These are phyloP conservation scores for Drosophila baimaii DNA, from an alignment of 1,140 invertebrate species.

Conservation along the genomic window DNA sequence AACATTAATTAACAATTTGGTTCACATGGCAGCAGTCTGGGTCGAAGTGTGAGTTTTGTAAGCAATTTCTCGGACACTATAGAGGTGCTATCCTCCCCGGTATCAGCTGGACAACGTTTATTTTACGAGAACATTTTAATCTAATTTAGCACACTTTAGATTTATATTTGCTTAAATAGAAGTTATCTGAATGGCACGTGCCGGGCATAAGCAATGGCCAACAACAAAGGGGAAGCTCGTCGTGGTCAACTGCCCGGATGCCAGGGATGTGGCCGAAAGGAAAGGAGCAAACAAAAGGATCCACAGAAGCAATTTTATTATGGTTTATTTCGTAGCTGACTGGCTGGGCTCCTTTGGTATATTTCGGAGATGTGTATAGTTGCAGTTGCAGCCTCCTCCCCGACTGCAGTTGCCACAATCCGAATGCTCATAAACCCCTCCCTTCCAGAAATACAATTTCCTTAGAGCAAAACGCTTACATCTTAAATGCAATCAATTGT, in stretches of 20 bases:
- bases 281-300: conserved; percentile 43
- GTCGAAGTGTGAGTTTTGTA: conserved; percentile 22
- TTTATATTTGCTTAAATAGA: conserved; percentile 83
- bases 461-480: conserved; percentile 31
- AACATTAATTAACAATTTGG: conserved; percentile 66
- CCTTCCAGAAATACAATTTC: conserved; percentile 11
- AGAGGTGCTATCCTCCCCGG: conserved; percentile 3
- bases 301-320: conserved; percentile 68
- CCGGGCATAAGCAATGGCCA: conserved; percentile 55
- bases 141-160: conserved; percentile 83
- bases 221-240: conserved; percentile 33
- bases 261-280: conserved; percentile 7
- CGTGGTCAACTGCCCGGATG: conserved; percentile 34
- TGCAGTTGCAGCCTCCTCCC: conserved; percentile 44
- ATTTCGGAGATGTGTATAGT: conserved; percentile 47
- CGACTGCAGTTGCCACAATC: conserved; percentile 55
- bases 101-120: conserved; percentile 52
- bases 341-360: conserved; percentile 20
- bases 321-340: conserved; percentile 64
- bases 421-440: conserved; percentile 10
- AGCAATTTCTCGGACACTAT: conserved; percentile 32
- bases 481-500: conserved; percentile 77
- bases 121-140: conserved; percentile 81
- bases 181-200: conserved; percentile 78
- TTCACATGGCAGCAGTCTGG: conserved; percentile 12